A percentile compares a stretch with the other conserved stretches of the same genome.
Conservation (phyloP, 1,140 invertebrate species). For the Magallana angulata region DNA sequence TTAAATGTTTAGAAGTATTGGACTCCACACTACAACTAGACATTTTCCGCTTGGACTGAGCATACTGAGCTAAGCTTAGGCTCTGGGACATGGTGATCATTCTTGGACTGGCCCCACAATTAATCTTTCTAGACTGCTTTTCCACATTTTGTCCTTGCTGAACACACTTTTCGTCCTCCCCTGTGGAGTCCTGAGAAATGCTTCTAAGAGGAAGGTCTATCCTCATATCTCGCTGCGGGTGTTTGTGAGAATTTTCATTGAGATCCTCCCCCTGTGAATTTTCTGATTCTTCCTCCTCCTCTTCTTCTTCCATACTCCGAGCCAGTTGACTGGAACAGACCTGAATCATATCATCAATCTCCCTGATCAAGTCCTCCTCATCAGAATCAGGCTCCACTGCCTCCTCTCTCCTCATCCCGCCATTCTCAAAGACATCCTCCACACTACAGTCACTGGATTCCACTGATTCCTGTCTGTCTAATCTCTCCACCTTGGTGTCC, state of each 20-base stretch:
- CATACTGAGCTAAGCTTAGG: conserved; percentile 21
- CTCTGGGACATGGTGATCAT: conserved; percentile 3
- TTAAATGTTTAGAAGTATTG: conserved; percentile 15
- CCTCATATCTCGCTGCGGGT: not conserved
- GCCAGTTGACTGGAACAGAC: conserved; percentile 5
- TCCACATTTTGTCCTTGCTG: not conserved
- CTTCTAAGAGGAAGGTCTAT: not conserved
- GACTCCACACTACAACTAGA: conserved; percentile 36
- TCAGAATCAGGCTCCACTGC: not conserved
- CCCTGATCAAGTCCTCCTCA: not conserved
- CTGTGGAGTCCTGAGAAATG: conserved; percentile 9
- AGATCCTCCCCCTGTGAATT: not conserved
- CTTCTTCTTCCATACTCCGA: not conserved
- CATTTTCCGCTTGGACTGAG: conserved; percentile 31
- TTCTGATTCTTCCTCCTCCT: not conserved
- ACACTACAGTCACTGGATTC: conserved; percentile 19
- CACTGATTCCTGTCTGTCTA: not conserved
- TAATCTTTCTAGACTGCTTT: not conserved
- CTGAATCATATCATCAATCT: conserved; percentile 16
- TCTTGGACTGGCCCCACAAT: not conserved
- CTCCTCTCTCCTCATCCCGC: not conserved
- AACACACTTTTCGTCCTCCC: not conserved
- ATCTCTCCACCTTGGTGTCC: not conserved
- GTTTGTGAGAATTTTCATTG: not conserved
- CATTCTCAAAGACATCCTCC: conserved; percentile 1